Evolutionary conservation across 2,888 invertebrate genomes (phyloP).

Genomic region (Caenorhabditis auriculariae): DNA sequence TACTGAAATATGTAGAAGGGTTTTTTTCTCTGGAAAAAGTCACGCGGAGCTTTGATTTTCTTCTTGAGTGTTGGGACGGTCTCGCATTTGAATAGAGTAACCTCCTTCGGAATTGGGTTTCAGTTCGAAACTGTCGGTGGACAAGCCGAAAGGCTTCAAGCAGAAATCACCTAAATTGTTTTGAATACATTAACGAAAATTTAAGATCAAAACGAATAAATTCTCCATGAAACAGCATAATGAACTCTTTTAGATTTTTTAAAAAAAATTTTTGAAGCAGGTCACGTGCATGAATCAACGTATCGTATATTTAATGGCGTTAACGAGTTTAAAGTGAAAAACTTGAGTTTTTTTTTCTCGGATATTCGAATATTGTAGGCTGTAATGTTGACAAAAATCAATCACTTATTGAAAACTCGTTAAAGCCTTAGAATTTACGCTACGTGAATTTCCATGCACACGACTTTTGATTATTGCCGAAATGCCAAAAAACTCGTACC

Average conservation of each 20-base stretch:
- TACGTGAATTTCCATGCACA: neutral
- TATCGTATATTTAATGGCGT: too few species aligned
- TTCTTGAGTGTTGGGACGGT: conserved; percentile 1
- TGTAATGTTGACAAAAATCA: neutral
- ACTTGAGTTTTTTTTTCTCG: too few species aligned
- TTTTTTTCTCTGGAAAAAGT: too few species aligned
- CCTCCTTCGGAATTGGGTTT: conserved; percentile 53
- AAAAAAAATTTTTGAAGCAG: too few species aligned
- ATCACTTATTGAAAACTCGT: neutral
- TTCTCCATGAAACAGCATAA: too few species aligned
- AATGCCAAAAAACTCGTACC: conserved; percentile 15
- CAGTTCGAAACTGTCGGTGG: conserved; percentile 56
- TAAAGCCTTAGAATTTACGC: neutral
- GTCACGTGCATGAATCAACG: too few species aligned
- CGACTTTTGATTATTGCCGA: neutral
- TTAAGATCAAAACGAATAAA: too few species aligned
- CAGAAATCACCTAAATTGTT: conserved; percentile 32
- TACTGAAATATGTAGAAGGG: too few species aligned
- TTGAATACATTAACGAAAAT: too few species aligned
- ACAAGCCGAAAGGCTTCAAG: conserved; percentile 53
- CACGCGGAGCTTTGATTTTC: too few species aligned
- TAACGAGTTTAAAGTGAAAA: too few species aligned
- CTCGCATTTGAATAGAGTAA: conserved; percentile 53
- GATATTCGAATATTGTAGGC: neutral
- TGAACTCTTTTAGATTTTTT: too few species aligned